A percentile compares a stretch with the other conserved stretches of the same genome.
Evolutionary conservation across 2,113 vertebrate species (phyloP).

Genomic region (Marcusenius ussheri): DNA sequence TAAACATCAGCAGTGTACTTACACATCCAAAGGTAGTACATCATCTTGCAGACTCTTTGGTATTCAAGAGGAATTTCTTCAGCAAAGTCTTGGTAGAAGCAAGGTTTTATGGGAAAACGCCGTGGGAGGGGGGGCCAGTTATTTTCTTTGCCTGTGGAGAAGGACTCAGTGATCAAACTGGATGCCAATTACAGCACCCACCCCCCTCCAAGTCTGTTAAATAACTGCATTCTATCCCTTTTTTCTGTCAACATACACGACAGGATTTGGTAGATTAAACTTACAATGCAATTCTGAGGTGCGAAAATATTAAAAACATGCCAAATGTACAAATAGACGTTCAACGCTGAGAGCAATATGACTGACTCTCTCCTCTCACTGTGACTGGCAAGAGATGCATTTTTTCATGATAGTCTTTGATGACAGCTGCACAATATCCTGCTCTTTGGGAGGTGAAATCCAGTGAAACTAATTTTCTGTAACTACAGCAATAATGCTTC

Average conservation of each 20-base stretch:
- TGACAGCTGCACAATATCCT: background rate
- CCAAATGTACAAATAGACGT: background rate
- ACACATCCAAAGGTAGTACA: slow-evolving; percentile 99
- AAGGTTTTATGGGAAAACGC: slow-evolving; percentile 79
- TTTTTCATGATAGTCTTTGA: background rate
- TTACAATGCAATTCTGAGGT: background rate
- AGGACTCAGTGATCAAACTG: background rate
- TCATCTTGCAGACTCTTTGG: slow-evolving; percentile 85
- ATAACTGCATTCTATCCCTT: background rate
- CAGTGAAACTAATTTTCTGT: background rate
- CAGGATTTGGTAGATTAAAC: background rate
- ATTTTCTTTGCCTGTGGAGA: slow-evolving; percentile 73
- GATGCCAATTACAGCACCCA: background rate
- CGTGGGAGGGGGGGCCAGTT: slow-evolving; percentile 90
- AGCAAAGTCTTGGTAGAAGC: slow-evolving; percentile 93
- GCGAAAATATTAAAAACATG: background rate
- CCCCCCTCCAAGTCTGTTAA: background rate
- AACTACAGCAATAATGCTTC: background rate
- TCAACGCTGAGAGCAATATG: background rate
- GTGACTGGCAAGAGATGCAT: background rate
- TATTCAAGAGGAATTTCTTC: slow-evolving; percentile 89
- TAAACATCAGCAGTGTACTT: slow-evolving; percentile 44
- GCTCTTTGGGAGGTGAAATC: background rate
- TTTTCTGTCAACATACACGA: background rate
- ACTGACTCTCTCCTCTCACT: background rate